These are phyloP conservation scores for Anguilla pacifica DNA, from an alignment of 2,797 vertebrate genomes.

Conservation along the genomic window DNA sequence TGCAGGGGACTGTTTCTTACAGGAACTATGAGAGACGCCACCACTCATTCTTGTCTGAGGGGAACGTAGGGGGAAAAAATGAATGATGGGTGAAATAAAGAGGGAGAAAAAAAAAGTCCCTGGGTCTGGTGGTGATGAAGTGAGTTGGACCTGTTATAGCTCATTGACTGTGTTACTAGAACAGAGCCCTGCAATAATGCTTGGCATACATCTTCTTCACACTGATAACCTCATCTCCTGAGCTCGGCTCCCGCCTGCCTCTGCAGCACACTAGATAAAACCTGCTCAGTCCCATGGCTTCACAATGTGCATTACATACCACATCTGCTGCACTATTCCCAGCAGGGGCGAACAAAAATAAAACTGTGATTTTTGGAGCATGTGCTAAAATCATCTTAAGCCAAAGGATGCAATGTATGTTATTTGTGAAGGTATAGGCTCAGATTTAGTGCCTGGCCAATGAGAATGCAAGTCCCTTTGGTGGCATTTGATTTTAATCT, in stretches of 20 bases:
- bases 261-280: constrained; percentile 12
- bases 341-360: neutral
- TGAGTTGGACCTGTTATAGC: constrained; percentile 20
- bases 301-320: neutral
- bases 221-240: constrained; percentile 17
- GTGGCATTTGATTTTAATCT: neutral
- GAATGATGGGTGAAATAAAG: constrained; percentile 20
- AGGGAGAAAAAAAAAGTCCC: neutral
- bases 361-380: neutral
- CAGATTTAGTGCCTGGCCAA: neutral
- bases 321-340: neutral
- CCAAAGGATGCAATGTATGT: neutral
- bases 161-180: constrained; percentile 21
- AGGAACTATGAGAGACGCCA: neutral
- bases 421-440: neutral
- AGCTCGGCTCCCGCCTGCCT: neutral
- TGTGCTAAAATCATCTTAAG: neutral
- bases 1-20: neutral
- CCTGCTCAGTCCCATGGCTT: neutral
- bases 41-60: neutral
- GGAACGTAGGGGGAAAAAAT: neutral
- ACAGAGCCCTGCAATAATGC: constrained; percentile 13
- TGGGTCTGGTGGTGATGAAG: constrained; percentile 8
- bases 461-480: neutral
- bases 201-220: constrained; percentile 13